Percentiles rank a stretch among this genome's conserved stretches.
Conservation (phyloP, 2,888 invertebrate species). For the Scaptodrosophila latifasciaeformis region DNA sequence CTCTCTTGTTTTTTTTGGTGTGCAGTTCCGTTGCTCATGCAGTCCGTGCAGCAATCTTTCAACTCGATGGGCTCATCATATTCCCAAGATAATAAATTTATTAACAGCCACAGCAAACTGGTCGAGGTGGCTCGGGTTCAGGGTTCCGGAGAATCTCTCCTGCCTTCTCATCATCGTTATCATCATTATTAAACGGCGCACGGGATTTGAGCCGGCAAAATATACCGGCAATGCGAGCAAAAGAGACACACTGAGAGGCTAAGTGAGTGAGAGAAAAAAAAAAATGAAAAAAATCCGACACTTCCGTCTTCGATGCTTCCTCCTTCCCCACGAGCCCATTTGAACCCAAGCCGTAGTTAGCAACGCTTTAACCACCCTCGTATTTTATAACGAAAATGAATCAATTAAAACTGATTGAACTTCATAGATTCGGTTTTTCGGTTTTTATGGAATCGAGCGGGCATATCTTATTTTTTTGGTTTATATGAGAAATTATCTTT, state of each 20-base stretch:
- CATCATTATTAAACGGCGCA: conserved; percentile 44
- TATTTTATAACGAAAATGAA: conserved; percentile 51
- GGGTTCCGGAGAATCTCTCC: too few relatives aligned
- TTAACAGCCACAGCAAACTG: conserved; percentile 45
- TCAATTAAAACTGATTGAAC: conserved; percentile 73
- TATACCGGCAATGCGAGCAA: conserved; percentile 3
- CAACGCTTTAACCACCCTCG: conserved; percentile 2
- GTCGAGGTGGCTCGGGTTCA: too few relatives aligned
- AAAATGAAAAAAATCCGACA: too few relatives aligned
- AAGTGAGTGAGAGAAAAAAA: too few relatives aligned
- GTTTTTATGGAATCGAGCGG: background rate
- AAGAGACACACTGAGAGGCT: conserved; percentile 4
- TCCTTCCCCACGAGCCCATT: too few relatives aligned
- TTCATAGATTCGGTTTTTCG: conserved; percentile 50
- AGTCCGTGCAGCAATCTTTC: conserved; percentile 5
- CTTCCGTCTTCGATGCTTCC: too few relatives aligned
- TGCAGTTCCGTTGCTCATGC: conserved; percentile 24
- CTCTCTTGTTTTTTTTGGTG: too few relatives aligned
- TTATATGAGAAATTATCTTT: too few relatives aligned
- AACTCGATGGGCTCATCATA: conserved; percentile 16
- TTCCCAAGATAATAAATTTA: conserved; percentile 72
- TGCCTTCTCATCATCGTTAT: conserved; percentile 25
- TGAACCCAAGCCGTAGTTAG: too few relatives aligned
- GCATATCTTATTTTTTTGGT: too few relatives aligned
- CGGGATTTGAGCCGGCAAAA: conserved; percentile 7